Base-by-base conservation (phyloP, 2,888 invertebrate genomes). In the Cistogaster globosa region DNA sequence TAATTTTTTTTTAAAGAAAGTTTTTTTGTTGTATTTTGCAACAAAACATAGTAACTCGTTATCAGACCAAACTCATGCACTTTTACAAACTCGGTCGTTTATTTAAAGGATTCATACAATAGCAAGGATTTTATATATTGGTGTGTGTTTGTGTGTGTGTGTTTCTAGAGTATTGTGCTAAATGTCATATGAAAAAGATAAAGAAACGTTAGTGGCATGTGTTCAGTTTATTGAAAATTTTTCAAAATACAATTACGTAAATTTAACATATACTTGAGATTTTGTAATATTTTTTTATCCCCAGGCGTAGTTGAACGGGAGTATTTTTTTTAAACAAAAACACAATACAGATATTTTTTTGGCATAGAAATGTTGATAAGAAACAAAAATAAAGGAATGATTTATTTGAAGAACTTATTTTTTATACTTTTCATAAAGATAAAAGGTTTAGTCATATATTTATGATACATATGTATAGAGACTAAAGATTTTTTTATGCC, bases 171-270 rank as follows among this genome's bases (percentile, higher is more conserved):
- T 51, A 6, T 62, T 75, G 26, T 62, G 38, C 60, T 71, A 71
- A 71, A 58, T 82, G 82, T 76, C 82, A 69, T 16, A 74, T 51
- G 67, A 72, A 14, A 32, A 62, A 72, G 53, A 71, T 74, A 77
- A 83, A 65, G 58, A 65, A 68, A 57, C 26, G 48, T 63, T 75
- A 74, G 79, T 79, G 67, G 53, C 77, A 83, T 81, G 60, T 84
- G 80, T 67, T 58, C 57, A 81, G 74, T 81, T 74, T 81, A 81
- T 75, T 81, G 69, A 81, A 69, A 53, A 51, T 26, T 68, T 65
- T 22, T 51, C 0, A 38, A 65, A 45, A 67, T 69, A 68, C 53
- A 75, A 51, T 65, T 65, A 72, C 42, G 57, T 55, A 32, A 71
- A 60, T 48, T 58, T 63, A 60, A 48, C 65, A 57, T 58, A 57